Conservation (phyloP, 2,113 vertebrate species). For the Dunckerocampus dactyliophorus region DNA sequence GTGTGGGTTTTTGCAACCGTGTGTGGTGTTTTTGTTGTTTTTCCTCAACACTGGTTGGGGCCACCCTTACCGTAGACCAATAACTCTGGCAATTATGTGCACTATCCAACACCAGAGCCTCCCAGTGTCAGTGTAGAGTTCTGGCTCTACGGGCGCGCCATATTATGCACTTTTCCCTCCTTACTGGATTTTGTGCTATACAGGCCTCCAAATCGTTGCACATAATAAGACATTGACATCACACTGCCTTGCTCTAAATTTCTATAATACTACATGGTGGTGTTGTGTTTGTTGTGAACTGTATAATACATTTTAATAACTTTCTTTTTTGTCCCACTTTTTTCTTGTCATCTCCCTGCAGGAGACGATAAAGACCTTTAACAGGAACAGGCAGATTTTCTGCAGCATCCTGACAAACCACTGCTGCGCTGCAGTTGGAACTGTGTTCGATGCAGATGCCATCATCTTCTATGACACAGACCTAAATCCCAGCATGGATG, state of each 20-base stretch:
- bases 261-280: background rate
- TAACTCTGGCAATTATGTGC: background rate
- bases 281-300: background rate
- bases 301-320: background rate
- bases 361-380: slow-evolving; percentile 86
- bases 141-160: slow-evolving; percentile 32
- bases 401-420: slow-evolving; percentile 89
- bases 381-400: slow-evolving; percentile 84
- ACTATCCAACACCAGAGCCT: slow-evolving; percentile 33
- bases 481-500: slow-evolving; percentile 89
- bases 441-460: slow-evolving; percentile 85
- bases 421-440: slow-evolving; percentile 83
- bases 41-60: too few relatives aligned
- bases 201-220: slow-evolving; percentile 31
- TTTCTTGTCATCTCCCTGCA: slow-evolving; percentile 36
- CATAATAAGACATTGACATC: slow-evolving; percentile 1
- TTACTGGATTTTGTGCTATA: slow-evolving; percentile 34
- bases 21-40: too few relatives aligned
- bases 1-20: too few relatives aligned
- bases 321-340: background rate
- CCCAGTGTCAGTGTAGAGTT: slow-evolving; percentile 19
- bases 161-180: slow-evolving; percentile 41
- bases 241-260: background rate
- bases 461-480: slow-evolving; percentile 92
- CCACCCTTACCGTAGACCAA: too few relatives aligned